Evolutionary conservation across 2,888 invertebrate genomes (phyloP).

Genomic region (Hermaeophaga mercurialis): DNA sequence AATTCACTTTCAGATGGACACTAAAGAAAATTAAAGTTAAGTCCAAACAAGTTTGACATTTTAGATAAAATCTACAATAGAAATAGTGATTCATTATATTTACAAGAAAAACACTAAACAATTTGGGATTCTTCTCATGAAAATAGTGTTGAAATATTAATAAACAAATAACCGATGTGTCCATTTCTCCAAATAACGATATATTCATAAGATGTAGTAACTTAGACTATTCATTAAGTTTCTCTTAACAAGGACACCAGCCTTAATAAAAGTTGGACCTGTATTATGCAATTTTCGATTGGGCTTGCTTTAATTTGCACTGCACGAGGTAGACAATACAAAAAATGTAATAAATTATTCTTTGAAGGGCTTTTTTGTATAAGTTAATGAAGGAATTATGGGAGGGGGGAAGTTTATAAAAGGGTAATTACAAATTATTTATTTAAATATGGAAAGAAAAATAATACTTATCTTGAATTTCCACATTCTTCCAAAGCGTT

Average conservation of each 20-base stretch:
- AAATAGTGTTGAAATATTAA: background rate
- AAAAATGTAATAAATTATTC: too few species aligned
- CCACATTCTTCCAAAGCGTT: too few species aligned
- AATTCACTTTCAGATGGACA: too few species aligned
- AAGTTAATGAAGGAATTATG: too few species aligned
- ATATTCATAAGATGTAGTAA: background rate
- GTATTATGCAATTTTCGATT: background rate
- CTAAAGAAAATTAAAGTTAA: constrained; percentile 1
- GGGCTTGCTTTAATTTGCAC: background rate
- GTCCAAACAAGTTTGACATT: too few species aligned
- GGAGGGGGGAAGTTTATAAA: too few species aligned
- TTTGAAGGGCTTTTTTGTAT: too few species aligned
- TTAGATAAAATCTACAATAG: background rate
- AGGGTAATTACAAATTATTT: too few species aligned
- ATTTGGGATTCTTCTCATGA: background rate
- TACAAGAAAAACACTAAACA: background rate
- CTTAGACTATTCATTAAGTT: background rate
- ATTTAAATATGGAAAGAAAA: too few species aligned
- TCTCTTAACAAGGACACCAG: background rate
- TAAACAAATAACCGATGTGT: background rate
- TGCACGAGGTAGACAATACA: too few species aligned
- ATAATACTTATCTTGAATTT: too few species aligned
- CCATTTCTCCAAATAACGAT: constrained; percentile 1
- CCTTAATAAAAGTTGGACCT: background rate
- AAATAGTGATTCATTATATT: background rate